Conservation (phyloP, 2,888 invertebrate species). For the Adelognathus sp. region DNA sequence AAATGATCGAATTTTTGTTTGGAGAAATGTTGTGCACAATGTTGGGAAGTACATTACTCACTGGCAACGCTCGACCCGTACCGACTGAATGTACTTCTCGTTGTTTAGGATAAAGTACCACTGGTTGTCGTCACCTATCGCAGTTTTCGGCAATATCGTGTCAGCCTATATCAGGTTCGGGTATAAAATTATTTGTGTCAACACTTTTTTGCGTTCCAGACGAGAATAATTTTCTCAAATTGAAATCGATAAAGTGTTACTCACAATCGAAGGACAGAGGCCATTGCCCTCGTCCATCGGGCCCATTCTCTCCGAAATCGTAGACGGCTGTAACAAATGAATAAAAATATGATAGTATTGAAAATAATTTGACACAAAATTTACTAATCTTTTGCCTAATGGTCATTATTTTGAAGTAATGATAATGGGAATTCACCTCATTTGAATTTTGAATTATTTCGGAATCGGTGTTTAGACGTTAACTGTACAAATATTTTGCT, state of each 20-base stretch:
- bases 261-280: constrained; percentile 65
- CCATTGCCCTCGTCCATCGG: constrained; percentile 49
- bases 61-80: constrained; percentile 89
- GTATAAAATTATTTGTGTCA: neutral
- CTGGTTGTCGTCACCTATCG: constrained; percentile 83
- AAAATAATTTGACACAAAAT: neutral
- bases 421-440: too few relatives aligned
- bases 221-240: neutral
- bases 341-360: neutral
- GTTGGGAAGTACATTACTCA: constrained; percentile 81
- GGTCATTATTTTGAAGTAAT: neutral
- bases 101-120: constrained; percentile 88
- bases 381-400: neutral
- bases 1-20: too few relatives aligned
- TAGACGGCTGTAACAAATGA: constrained; percentile 33
- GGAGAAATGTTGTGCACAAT: neutral
- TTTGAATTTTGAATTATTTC: too few relatives aligned
- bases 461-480: too few relatives aligned
- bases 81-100: constrained; percentile 86
- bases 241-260: neutral
- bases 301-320: constrained; percentile 64
- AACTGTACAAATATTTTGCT: too few relatives aligned
- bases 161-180: constrained; percentile 79
- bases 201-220: neutral
- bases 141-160: constrained; percentile 85